Evolutionary conservation across 2,797 vertebrate genomes (phyloP), one percentile per base, ranked within the genome.

Genomic region (Graptemys geographica): DNA sequence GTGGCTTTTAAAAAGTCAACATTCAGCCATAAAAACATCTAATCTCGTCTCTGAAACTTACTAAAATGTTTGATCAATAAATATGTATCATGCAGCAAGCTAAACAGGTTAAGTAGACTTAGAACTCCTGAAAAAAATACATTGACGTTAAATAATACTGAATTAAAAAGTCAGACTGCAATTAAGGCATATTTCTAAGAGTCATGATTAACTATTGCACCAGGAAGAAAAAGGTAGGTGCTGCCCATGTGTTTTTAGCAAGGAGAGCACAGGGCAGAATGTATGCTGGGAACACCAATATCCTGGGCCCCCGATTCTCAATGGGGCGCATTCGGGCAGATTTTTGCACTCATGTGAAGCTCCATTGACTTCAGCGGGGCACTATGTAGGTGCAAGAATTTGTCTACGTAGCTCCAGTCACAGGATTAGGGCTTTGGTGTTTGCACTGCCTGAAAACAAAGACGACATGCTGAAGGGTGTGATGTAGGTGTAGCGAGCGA

Each of bases 21-120:
- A 6, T 1, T 76, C 37, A 5, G 23, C 44, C 80, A 51, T 69
- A 4, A 90, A 93, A 90, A 41, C 91, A 27, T 88, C 6, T 76
- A 81, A 41, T 81, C 51, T 84, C 80, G 91, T 90, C 52, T 81
- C 21, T 69, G 84, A 81, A 53, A 92, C 44, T 44, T 56, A 56
- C 8, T 76, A 86, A 94, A 27, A 79, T 18, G 74, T 94, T 92
- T 52, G 88, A 76, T 95, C 86, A 79, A 69, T 82, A 93, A 69
- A 79, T 49, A 89, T 91, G 21, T 25, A 93, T 11, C 62, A 90
- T 52, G 86, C 27, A 92, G 72, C 23, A 51, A 84, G 13, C 31
- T 89, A 90, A 90, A 86, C 81, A 89, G 90, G 93, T 95, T 94
- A 96, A 94, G 84, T 53, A 95, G 87, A 74, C 69, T 87, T 81